Evolutionary conservation across 2,888 invertebrate genomes (phyloP), one percentile per base, ranked within the genome.

Genomic region (Physocephala rufipes): DNA sequence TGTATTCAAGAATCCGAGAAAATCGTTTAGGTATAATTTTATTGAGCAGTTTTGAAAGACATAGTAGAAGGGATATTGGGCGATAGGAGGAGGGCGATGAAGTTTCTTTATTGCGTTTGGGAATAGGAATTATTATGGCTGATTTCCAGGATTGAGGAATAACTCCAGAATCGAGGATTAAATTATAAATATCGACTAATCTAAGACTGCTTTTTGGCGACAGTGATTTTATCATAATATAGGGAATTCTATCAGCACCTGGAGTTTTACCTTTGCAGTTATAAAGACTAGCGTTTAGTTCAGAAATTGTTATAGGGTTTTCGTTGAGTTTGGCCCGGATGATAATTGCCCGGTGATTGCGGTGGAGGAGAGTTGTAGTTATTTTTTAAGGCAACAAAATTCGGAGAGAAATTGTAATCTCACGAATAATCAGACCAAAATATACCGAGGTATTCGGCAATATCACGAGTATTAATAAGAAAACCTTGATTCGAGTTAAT

Each of bases 1-100:
- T 62, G 19, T 15, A 28, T 19, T 62, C 62, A 1, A 30, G 36
- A 30, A 62, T 28, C 59, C 59, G 30, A 19, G 62, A 62, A 43
- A 62, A 15, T 19, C 45, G 36, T 36, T 62, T 62, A 49, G n/a
- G 12, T 36, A 62, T 30, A 28, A 59, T 59, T 59, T 24, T 59
- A 15, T 59, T 30, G 2, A 59, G n/a, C 30, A 59, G 19, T 30
- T 36, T 59, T 0, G 19, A 59, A 3, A 49, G n/a, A 49, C 49
- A 49, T 13, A n/a, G 16, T 4, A 49, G 19, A n/a, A 49, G n/a
- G 49, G 49, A 15, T 49, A 49, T 49, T 49, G 49, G 49, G n/a
- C 49, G 49, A n/a, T 49, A 49, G 49, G 49, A 49, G 49, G 12
- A 13, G 49, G 49, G 19, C 12, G 7, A 5, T 13, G 16, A n/a